phyloP scores from a whole-genome alignment of 2,888 invertebrate genomes.

The Drosophila peninsularis region DNA sequence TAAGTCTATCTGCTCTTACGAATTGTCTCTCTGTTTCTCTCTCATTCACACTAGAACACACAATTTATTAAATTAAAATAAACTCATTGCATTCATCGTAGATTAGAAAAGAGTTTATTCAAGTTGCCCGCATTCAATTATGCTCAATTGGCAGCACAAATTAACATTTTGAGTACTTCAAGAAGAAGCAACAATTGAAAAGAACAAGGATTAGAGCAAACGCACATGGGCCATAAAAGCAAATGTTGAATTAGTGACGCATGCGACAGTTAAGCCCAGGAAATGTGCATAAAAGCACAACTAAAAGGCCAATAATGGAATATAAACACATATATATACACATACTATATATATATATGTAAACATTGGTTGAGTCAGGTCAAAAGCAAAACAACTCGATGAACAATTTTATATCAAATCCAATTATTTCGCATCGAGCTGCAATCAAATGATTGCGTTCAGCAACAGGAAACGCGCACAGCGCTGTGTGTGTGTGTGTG shows the following conservation, averaged over 20 bases:
- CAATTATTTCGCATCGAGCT: slow-evolving; percentile 81
- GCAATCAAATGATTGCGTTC: slow-evolving; percentile 81
- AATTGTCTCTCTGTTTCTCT: no score
- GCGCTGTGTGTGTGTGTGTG: slow-evolving; percentile 16
- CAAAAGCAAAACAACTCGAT: slow-evolving; percentile 53
- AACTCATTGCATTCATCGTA: background rate
- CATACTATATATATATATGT: background rate
- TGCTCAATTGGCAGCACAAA: slow-evolving; percentile 6
- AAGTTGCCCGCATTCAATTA: background rate
- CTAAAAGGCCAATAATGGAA: slow-evolving; percentile 54
- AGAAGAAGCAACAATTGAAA: slow-evolving; percentile 14
- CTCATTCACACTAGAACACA: no score
- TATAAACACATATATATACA: background rate
- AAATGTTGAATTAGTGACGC: slow-evolving; percentile 71
- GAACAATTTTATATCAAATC: slow-evolving; percentile 80
- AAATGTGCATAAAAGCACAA: slow-evolving; percentile 49
- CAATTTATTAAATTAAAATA: background rate
- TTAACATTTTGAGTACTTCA: background rate
- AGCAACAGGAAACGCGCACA: slow-evolving; percentile 66
- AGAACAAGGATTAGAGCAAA: slow-evolving; percentile 42
- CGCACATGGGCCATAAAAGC: slow-evolving; percentile 58
- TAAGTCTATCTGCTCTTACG: no score
- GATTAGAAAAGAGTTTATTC: background rate
- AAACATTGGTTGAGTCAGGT: slow-evolving; percentile 30
- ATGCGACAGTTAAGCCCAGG: slow-evolving; percentile 54